Percentiles rank a stretch among this genome's conserved stretches.
Evolutionary conservation across 2,888 invertebrate genomes (phyloP).

Genomic region (Polyommatus iphigenia): DNA sequence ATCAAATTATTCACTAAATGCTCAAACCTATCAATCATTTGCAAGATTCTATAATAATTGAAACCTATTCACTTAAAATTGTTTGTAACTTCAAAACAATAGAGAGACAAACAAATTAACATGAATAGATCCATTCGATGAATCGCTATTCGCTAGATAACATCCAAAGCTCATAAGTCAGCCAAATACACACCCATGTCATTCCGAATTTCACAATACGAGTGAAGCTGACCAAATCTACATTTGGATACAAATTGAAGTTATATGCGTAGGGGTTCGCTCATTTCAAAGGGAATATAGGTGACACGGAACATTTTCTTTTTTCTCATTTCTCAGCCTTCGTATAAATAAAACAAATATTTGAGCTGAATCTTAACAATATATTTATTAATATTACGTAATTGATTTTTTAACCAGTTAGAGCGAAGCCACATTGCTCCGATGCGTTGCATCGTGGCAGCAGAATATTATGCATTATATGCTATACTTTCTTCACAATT

Average conservation of each 20-base stretch:
- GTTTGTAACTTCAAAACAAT: background rate
- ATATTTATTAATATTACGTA: too few relatives aligned
- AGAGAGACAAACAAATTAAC: background rate
- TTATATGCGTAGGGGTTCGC: constrained; percentile 22
- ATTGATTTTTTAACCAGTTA: too few relatives aligned
- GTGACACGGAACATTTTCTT: background rate
- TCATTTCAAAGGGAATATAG: constrained; percentile 23
- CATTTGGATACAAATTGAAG: constrained; percentile 40
- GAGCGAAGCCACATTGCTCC: too few relatives aligned
- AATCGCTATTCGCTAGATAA: constrained; percentile 13
- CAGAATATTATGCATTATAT: too few relatives aligned
- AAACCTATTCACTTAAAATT: background rate
- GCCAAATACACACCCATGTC: constrained; percentile 18
- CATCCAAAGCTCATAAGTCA: constrained; percentile 26
- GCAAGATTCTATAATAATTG: background rate
- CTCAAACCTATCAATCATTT: background rate
- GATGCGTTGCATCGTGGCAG: too few relatives aligned
- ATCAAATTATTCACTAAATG: background rate
- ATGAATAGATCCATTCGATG: background rate
- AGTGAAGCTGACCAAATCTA: constrained; percentile 34
- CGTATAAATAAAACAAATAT: background rate
- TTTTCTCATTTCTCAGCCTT: background rate
- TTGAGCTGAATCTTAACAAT: background rate
- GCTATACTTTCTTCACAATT: too few relatives aligned
- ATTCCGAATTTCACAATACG: constrained; percentile 33